phyloP scores from a whole-genome alignment of 2,113 vertebrate species.

The Corythornis vintsioides region DNA sequence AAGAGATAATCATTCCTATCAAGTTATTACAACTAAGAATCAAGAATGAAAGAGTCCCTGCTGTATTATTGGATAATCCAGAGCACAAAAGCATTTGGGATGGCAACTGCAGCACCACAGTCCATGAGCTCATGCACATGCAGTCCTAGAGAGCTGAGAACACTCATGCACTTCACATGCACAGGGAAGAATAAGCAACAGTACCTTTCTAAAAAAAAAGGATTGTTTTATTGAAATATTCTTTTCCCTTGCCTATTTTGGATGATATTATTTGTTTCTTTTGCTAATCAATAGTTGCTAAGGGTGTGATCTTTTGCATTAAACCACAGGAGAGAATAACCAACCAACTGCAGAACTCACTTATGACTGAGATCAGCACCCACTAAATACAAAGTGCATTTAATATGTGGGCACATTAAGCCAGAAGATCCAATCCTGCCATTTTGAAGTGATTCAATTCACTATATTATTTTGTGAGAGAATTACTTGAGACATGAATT shows the following conservation, averaged over 20 bases:
- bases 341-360: not conserved
- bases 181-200: constrained; percentile 65
- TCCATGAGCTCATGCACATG: constrained; percentile 77
- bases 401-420: not conserved
- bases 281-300: not conserved
- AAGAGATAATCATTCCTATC: not conserved
- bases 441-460: not conserved
- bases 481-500: constrained; percentile 29
- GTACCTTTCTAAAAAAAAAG: not conserved
- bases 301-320: not conserved
- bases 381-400: not conserved
- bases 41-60: constrained; percentile 55
- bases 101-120: constrained; percentile 51
- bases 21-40: not conserved
- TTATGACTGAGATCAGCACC: not conserved
- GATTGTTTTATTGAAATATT: not conserved
- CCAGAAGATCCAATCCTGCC: not conserved
- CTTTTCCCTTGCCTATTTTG: not conserved
- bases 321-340: not conserved
- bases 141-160: constrained; percentile 55
- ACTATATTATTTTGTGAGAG: not conserved
- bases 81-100: constrained; percentile 64
- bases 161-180: constrained; percentile 64
- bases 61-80: constrained; percentile 54
- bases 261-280: not conserved